Evolutionary conservation across 2,113 vertebrate species (phyloP).

Genomic region (Myxocyprinus asiaticus): DNA sequence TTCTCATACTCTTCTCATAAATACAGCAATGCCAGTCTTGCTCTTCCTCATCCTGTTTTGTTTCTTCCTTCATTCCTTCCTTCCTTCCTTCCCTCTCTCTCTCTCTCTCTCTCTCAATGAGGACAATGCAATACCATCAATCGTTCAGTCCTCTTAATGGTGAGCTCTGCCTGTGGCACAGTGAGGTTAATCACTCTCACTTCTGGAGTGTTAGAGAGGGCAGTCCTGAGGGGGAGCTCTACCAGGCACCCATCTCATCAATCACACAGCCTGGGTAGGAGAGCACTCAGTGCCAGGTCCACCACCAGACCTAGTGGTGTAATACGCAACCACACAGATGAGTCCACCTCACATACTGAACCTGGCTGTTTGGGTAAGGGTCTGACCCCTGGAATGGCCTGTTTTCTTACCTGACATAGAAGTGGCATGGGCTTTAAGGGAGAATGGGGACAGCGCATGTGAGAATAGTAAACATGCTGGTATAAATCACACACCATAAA

Average conservation of each 20-base stretch:
- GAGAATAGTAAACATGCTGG: background rate
- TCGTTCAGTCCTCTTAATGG: constrained; percentile 79
- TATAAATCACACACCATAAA: too few species aligned
- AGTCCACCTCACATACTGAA: too few species aligned
- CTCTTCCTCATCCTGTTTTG: background rate
- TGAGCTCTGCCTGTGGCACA: constrained; percentile 73
- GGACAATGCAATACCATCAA: constrained; percentile 74
- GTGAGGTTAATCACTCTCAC: constrained; percentile 83
- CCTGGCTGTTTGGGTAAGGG: constrained; percentile 58
- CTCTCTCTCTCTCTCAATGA: constrained; percentile 47
- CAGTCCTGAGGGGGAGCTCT: constrained; percentile 69
- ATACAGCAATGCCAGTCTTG: background rate
- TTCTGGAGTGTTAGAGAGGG: constrained; percentile 64
- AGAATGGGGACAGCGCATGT: constrained; percentile 21
- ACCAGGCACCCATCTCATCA: constrained; percentile 72
- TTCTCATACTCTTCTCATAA: background rate
- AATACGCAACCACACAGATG: constrained; percentile 58
- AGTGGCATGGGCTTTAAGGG: background rate
- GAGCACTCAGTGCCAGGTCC: constrained; percentile 28
- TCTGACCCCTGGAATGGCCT: constrained; percentile 48
- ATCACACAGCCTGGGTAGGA: constrained; percentile 68
- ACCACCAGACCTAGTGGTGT: constrained; percentile 33
- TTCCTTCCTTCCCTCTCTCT: too few species aligned
- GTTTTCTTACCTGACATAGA: constrained; percentile 6
- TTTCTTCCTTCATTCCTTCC: too few species aligned